phyloP scores from a whole-genome alignment of 1,140 invertebrate genomes.

The Nymphalis io region DNA sequence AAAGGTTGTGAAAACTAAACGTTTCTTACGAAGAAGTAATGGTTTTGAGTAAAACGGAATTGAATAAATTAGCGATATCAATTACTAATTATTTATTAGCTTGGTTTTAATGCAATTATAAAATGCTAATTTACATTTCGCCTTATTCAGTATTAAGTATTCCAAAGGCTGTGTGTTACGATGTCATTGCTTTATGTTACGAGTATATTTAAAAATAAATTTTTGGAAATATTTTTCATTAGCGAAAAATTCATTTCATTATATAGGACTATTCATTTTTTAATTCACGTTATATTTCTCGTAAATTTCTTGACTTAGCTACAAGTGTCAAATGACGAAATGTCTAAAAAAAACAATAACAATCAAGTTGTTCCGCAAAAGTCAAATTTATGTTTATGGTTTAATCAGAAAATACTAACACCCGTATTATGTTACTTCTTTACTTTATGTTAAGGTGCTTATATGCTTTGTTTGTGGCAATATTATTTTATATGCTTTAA shows the following conservation, averaged over 20 bases:
- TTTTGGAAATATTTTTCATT: slow-evolving; percentile 15
- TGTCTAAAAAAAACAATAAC: no score
- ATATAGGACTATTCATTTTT: no score
- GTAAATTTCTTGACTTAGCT: no score
- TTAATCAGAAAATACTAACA: neutral
- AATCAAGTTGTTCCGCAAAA: no score
- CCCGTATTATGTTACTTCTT: neutral
- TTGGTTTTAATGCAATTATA: neutral
- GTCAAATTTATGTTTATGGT: neutral
- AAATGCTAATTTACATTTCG: neutral
- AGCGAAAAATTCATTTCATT: neutral
- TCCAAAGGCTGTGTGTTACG: slow-evolving; percentile 3
- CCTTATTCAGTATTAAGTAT: slow-evolving; percentile 9
- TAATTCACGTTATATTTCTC: no score
- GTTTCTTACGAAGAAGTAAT: neutral
- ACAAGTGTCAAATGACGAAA: no score
- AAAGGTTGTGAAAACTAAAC: neutral
- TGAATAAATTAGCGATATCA: neutral
- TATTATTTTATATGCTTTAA: slow-evolving; percentile 22
- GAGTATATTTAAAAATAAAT: slow-evolving; percentile 13
- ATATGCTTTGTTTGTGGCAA: slow-evolving; percentile 24
- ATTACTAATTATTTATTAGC: neutral
- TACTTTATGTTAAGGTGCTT: slow-evolving; percentile 5
- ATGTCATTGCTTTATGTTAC: slow-evolving; percentile 9
- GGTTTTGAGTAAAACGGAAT: neutral